A percentile compares a stretch with the other conserved stretches of the same genome.
Evolutionary conservation across 2,888 invertebrate species (phyloP).

Genomic region (Boloria selene): DNA sequence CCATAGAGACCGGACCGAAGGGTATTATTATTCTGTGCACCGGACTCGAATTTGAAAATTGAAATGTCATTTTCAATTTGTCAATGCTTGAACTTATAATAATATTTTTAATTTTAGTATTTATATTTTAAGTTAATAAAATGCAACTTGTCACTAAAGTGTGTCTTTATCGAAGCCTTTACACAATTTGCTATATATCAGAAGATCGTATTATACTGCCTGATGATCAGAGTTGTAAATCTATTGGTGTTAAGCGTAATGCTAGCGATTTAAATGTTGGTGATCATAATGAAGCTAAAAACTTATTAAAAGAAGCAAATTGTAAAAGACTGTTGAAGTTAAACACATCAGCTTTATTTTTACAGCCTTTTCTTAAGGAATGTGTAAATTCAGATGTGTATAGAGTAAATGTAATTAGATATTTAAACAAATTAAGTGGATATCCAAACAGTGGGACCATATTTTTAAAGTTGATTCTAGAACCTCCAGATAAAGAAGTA

Average conservation of each 20-base stretch:
- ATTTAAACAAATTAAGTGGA: conserved; percentile 55
- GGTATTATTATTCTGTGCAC: too few species aligned
- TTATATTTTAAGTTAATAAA: conserved; percentile 34
- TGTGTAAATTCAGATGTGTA: conserved; percentile 62
- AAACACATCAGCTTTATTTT: conserved; percentile 58
- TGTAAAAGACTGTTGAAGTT: conserved; percentile 49
- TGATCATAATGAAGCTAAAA: conserved; percentile 48
- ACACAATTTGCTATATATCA: conserved; percentile 60
- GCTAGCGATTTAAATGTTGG: conserved; percentile 43
- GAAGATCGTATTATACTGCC: conserved; percentile 56
- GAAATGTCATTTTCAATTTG: conserved; percentile 20
- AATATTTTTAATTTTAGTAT: conserved; percentile 11
- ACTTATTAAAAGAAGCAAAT: conserved; percentile 40
- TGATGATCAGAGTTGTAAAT: conserved; percentile 52
- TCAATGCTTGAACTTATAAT: not conserved
- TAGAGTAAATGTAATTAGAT: conserved; percentile 57
- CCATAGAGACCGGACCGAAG: too few species aligned
- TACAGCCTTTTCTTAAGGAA: conserved; percentile 64
- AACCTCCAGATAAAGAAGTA: conserved; percentile 82
- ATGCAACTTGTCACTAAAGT: conserved; percentile 66
- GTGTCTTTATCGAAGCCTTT: conserved; percentile 58
- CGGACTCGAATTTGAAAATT: conserved; percentile 7
- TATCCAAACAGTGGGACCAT: conserved; percentile 53
- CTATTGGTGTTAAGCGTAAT: conserved; percentile 55
- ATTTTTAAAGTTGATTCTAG: conserved; percentile 75